These are phyloP conservation scores for Coryphaenoides rupestris DNA, from an alignment of 2,113 vertebrate genomes.

Conservation along the genomic window DNA sequence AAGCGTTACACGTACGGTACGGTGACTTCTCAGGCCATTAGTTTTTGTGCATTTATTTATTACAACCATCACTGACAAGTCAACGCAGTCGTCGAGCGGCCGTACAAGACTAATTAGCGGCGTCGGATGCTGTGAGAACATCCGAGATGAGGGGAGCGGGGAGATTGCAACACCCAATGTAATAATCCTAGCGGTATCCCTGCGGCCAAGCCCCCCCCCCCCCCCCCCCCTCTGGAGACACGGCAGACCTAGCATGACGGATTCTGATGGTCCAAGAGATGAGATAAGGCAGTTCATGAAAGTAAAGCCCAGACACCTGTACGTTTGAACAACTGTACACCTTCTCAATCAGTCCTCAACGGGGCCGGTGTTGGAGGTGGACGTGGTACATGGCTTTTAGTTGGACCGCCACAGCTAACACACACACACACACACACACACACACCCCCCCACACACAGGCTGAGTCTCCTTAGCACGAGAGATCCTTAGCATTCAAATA, in stretches of 20 bases:
- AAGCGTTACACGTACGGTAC: constrained; percentile 55
- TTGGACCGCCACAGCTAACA: too few species aligned
- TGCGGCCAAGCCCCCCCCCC: too few species aligned
- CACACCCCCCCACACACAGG: too few species aligned
- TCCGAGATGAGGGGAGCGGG: constrained; percentile 37
- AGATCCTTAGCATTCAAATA: too few species aligned
- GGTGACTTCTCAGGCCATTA: constrained; percentile 50
- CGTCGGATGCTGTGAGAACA: constrained; percentile 24
- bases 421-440: too few species aligned
- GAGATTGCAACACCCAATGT: constrained; percentile 3
- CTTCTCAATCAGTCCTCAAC: constrained; percentile 35
- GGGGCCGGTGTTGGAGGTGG: constrained; percentile 23
- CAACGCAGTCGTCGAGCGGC: constrained; percentile 40
- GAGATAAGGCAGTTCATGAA: constrained; percentile 13
- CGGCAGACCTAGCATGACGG: constrained; percentile 20
- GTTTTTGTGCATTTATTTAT: constrained; percentile 50
- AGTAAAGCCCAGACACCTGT: constrained; percentile 17
- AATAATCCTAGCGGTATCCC: constrained; percentile 24
- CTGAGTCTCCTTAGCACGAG: too few species aligned
- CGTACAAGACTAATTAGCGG: constrained; percentile 18
- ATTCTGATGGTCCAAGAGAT: constrained; percentile 14
- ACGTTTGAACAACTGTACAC: constrained; percentile 38
- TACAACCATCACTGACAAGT: constrained; percentile 48
- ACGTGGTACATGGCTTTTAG: too few species aligned
- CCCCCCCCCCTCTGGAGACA: constrained; percentile 31